Percentiles rank a stretch among this genome's conserved stretches.
Evolutionary conservation across 2,888 invertebrate genomes (phyloP).

Genomic region (Leptarthrus brevirostris): DNA sequence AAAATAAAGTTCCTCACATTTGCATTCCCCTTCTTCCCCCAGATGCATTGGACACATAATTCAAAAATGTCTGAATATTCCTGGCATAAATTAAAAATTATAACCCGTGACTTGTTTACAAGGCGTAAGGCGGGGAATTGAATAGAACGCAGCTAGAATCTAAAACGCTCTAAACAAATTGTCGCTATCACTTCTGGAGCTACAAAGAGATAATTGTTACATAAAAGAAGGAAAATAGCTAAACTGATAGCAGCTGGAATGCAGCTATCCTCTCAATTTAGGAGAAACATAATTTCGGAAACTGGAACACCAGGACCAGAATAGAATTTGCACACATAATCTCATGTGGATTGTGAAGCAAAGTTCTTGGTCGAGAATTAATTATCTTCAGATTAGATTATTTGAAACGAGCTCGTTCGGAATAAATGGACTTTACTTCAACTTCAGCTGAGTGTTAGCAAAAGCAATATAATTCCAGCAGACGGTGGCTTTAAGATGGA

Average conservation of each 20-base stretch:
- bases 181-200: constrained; percentile 5
- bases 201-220: constrained; percentile 16
- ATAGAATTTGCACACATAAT: constrained; percentile 46
- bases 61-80: no score
- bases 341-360: constrained; percentile 41
- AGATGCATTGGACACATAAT: no score
- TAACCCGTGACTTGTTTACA: no score
- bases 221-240: constrained; percentile 15
- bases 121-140: no score
- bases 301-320: constrained; percentile 17
- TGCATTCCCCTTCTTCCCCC: no score
- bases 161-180: neutral
- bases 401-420: constrained; percentile 26
- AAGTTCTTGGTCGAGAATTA: constrained; percentile 40
- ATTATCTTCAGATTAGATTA: constrained; percentile 39
- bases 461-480: neutral
- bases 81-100: no score
- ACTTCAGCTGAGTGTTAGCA: neutral
- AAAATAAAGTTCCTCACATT: no score
- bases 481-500: neutral
- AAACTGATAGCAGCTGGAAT: constrained; percentile 2
- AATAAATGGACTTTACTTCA: constrained; percentile 20
- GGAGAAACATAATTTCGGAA: constrained; percentile 10
- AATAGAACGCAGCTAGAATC: no score
- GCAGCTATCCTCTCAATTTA: constrained; percentile 2